These are phyloP conservation scores for Zootermopsis nevadensis DNA, from an alignment of 2,888 invertebrate species.

Conservation along the genomic window DNA sequence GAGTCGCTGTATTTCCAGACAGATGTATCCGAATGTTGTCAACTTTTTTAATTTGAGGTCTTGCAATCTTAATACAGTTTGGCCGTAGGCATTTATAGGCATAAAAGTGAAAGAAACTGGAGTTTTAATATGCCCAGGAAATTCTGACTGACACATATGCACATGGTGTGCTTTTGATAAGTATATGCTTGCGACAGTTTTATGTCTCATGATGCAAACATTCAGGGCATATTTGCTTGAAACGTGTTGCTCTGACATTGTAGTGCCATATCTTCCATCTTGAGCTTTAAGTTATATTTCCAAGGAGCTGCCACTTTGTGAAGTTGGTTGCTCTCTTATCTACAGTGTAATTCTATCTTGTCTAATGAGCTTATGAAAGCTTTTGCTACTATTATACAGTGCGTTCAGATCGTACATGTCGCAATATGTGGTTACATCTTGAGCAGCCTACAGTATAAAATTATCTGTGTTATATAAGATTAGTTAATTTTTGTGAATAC, in stretches of 20 bases:
- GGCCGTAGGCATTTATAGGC: no score
- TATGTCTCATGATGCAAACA: neutral
- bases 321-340: neutral
- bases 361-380: neutral
- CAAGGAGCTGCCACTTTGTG: neutral
- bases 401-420: neutral
- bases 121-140: no score
- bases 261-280: neutral
- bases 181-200: no score
- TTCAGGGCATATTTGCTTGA: neutral
- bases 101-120: no score
- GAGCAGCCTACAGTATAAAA: neutral
- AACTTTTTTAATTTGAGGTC: no score
- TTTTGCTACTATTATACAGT: neutral
- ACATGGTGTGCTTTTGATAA: no score
- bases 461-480: neutral
- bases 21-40: no score
- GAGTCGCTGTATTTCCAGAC: no score
- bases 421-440: neutral
- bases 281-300: neutral
- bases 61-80: no score
- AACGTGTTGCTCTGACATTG: neutral
- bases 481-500: slow-evolving; percentile 2
- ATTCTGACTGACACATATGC: no score
- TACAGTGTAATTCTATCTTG: neutral